A percentile compares a stretch with the other conserved stretches of the same genome.
Evolutionary conservation across 2,797 vertebrate species (phyloP).

Genomic region (Cygnus olor): DNA sequence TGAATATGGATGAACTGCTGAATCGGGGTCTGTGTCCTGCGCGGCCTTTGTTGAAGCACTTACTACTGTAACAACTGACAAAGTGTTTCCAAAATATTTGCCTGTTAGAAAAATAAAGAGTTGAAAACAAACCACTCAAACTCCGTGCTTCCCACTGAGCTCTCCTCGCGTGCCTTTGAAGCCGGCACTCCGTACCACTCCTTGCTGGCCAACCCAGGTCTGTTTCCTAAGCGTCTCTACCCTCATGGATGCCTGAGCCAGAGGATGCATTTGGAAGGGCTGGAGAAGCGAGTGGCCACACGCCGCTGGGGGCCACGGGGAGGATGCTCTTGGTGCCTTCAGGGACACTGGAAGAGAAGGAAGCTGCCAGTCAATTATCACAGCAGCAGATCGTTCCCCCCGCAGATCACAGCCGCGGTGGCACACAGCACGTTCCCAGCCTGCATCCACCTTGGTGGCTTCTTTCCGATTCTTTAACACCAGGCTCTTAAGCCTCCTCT

Average conservation of each 20-base stretch:
- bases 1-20: neutral
- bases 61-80: neutral
- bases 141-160: neutral
- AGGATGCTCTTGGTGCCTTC: accelerated
- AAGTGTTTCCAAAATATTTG: neutral
- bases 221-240: neutral
- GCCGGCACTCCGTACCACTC: too few relatives aligned
- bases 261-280: neutral
- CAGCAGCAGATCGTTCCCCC: accelerated
- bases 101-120: neutral
- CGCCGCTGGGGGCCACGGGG: accelerated
- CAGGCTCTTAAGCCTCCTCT: neutral
- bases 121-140: neutral
- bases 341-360: neutral
- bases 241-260: neutral
- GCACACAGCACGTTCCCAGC: accelerated
- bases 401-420: accelerated
- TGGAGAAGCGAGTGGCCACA: neutral
- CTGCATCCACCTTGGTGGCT: neutral
- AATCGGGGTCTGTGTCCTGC: neutral
- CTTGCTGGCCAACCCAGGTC: neutral
- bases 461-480: neutral
- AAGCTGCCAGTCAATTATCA: accelerated
- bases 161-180: neutral
- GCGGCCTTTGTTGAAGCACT: neutral